A percentile compares a stretch with the other conserved stretches of the same genome.
Conservation (phyloP, 2,797 vertebrate genomes). For the Micropoecilia bifurca region DNA sequence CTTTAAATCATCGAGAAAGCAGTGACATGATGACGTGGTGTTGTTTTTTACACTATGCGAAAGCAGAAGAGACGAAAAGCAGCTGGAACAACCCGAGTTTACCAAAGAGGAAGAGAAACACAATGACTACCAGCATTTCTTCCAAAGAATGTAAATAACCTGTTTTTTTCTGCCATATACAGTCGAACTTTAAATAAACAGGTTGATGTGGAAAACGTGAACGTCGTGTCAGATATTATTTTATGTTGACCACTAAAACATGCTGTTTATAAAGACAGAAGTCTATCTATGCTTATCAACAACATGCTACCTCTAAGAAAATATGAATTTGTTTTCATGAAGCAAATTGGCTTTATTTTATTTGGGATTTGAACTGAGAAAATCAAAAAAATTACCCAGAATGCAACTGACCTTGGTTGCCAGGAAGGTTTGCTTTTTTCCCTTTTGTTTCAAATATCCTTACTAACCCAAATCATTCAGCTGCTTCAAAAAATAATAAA, state of each 20-base stretch:
- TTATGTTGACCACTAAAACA: neutral
- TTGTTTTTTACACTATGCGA: neutral
- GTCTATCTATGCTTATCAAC: neutral
- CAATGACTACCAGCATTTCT: neutral
- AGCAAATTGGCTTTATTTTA: neutral
- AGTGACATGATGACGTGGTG: too few species aligned
- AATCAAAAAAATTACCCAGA: neutral
- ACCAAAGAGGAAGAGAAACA: constrained; percentile 6
- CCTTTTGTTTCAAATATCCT: neutral
- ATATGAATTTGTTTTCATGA: neutral
- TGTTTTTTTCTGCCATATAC: neutral
- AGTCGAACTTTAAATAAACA: neutral
- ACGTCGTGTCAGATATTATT: neutral
- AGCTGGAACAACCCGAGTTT: neutral
- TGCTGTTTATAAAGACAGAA: neutral
- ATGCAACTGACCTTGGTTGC: neutral
- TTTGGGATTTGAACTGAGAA: neutral
- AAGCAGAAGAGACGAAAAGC: neutral
- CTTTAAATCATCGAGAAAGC: neutral
- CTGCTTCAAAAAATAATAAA: neutral
- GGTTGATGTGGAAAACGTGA: neutral
- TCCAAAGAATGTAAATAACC: neutral
- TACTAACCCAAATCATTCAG: neutral
- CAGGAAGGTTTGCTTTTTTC: neutral
- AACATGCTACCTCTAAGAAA: neutral